These are phyloP conservation scores for Lasioglossum villosulum DNA, from an alignment of 2,888 invertebrate genomes.

Conservation along the genomic window DNA sequence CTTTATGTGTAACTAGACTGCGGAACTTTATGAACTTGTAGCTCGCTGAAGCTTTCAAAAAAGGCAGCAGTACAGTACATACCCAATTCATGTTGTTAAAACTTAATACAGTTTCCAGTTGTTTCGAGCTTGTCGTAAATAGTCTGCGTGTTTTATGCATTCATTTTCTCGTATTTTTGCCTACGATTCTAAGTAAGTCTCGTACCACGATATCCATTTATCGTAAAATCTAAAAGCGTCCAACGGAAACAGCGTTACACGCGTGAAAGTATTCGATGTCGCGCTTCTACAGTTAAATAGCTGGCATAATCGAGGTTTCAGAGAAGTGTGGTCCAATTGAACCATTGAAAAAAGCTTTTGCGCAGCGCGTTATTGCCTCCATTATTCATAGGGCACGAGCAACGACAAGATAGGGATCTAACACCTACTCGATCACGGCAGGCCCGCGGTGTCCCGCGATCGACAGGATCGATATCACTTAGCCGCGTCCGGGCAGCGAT, in stretches of 20 bases:
- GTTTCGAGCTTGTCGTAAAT: neutral
- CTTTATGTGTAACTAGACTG: neutral
- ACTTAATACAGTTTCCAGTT: neutral
- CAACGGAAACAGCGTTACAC: neutral
- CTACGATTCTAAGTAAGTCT: neutral
- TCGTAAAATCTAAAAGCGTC: neutral
- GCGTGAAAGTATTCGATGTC: neutral
- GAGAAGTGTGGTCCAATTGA: conserved; percentile 19
- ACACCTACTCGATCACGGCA: conserved; percentile 61
- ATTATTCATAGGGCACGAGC: conserved; percentile 60
- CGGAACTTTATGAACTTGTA: neutral
- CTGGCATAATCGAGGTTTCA: neutral
- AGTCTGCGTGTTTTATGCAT: neutral
- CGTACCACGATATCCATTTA: neutral
- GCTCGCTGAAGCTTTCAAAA: neutral
- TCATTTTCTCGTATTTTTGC: neutral
- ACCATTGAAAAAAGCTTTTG: conserved; percentile 35
- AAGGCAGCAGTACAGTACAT: neutral
- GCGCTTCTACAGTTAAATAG: neutral
- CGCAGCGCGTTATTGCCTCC: conserved; percentile 53
- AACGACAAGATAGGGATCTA: conserved; percentile 58
- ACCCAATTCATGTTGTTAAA: neutral
- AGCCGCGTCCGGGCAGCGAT: conserved; percentile 50
- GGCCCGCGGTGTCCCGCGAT: conserved; percentile 54
- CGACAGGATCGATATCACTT: conserved; percentile 60